Base-by-base conservation (phyloP, 2,888 invertebrate species). In the Micropterix aruncella region DNA sequence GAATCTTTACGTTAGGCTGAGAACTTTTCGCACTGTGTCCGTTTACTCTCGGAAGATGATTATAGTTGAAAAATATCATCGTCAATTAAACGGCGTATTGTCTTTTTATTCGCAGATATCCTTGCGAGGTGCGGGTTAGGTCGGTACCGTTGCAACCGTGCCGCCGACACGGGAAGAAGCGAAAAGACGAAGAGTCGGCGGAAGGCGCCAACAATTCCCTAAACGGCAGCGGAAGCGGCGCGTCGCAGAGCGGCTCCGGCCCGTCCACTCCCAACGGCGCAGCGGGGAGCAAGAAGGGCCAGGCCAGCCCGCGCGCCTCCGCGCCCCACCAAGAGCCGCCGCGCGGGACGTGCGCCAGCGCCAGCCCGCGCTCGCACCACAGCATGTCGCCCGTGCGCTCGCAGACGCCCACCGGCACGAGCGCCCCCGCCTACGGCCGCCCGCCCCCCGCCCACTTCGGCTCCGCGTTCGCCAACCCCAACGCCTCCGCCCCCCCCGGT, bases 101-200 rank as follows among this genome's bases (percentile, higher is more conserved):
- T n/a, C 27, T 27, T 27, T 52, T 48, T 50, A 40, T 59, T 62
- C 70, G 42, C 58, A 89, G 88, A 63, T 94, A 81, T 61, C 83
- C 90, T 39, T 84, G 89, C 67, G 87, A 89, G 64, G 87, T 91
- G 16, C 76, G 91, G 51, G 83, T 91, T 17, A 74, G 92, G 44
- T 83, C 86, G 2, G 85, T 85, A 7, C 92, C 93, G 1, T 65
- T 91, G 7, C 83, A 86, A 54, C 87, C 91, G 0, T 89, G 90
- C 55, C 75, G 86, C 49, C 72, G 80, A 16, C 83, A 85, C 55
- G 83, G 83, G 1, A 85, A 85, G 55, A 85, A 86, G 56, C 73
- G 83, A 46, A 83, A 84, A 61, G 85, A 84, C 36, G 83, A 82
- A 52, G 80, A 81, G 51, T 66, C 65, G 1, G 61, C 70, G 1